Base-by-base conservation (phyloP, 2,113 vertebrate species). In the Scartelaos histophorus region DNA sequence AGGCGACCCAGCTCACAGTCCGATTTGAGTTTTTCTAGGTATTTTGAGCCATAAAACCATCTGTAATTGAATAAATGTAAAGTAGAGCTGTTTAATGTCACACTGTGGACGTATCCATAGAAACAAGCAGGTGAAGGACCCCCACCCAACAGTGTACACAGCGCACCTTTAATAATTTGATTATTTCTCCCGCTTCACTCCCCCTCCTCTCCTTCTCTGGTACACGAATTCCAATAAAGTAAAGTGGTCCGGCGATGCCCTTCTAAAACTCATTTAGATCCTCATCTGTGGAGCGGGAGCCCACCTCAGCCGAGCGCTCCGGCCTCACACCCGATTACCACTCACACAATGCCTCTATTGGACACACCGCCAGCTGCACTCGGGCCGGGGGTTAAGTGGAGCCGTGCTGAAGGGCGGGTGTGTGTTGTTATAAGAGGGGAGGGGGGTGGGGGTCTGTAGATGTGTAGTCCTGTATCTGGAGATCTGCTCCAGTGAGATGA, bases 311-410 rank as follows among this genome's bases (percentile, higher is more conserved):
- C 9, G 70, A 57, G 58, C 74, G 54, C 57, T 17, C 4, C 34
- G 17, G 38, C 73, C 80, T 79, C 47, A 66, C 82, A 67, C 65
- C 47, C n/a, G 22, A 35, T 60, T 58, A 68, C 66, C 3, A 3
- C 61, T 65, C 46, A 45, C 19, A 47, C 34, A 60, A 47, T 10
- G 15, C 38, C 56, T 49, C 21, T 65, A 57, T 69, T 70, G 72
- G 49, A 68, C 53, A 43, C 73, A 38, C 73, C 45, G 15, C 16
- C 70, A 25, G 56, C 22, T 76, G 51, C 45, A 29, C 67, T 58
- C 56, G 6, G 61, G 66, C 24, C 69, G 72, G 69, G 76, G 78
- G 79, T 65, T 70, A 80, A 74, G 3, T 75, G 70, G 3, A 71
- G 60, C 54, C 24, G 34, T 19, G 65, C 81, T 73, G 66, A 81